These are phyloP conservation scores for Anhinga anhinga DNA, from an alignment of 2,113 vertebrate species.

Conservation along the genomic window DNA sequence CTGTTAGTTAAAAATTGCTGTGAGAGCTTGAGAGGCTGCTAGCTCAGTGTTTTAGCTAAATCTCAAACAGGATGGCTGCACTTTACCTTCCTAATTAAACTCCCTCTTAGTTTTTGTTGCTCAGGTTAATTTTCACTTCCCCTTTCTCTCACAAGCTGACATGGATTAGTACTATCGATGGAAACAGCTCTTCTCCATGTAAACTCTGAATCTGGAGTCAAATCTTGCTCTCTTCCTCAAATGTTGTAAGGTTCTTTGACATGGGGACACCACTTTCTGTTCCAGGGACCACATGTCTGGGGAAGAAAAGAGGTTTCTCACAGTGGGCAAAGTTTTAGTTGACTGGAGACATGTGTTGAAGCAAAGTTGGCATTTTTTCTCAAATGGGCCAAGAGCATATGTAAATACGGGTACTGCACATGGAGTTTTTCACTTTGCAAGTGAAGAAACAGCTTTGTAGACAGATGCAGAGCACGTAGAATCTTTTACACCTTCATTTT, in stretches of 20 bases:
- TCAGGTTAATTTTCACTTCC: background rate
- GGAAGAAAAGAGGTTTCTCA: background rate
- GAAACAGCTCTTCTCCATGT: background rate
- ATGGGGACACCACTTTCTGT: background rate
- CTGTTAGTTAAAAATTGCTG: slow-evolving; percentile 57
- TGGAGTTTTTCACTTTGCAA: background rate
- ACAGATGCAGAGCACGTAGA: accelerated
- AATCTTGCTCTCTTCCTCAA: background rate
- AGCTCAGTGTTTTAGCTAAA: background rate
- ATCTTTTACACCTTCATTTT: background rate
- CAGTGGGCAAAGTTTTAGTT: background rate
- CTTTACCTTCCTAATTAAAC: background rate
- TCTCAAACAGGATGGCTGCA: background rate
- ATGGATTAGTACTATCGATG: accelerated
- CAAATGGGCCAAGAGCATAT: accelerated
- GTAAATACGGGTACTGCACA: background rate
- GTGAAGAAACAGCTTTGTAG: background rate
- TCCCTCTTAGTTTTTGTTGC: background rate
- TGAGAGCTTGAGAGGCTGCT: background rate
- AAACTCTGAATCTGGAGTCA: background rate
- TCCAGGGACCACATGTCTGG: background rate
- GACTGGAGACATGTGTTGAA: background rate
- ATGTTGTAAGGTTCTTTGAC: background rate
- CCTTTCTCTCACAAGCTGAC: background rate
- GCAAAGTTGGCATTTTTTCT: background rate